phyloP scores from a whole-genome alignment of 2,797 vertebrate genomes.

The Pseudotriccus pelzelni region DNA sequence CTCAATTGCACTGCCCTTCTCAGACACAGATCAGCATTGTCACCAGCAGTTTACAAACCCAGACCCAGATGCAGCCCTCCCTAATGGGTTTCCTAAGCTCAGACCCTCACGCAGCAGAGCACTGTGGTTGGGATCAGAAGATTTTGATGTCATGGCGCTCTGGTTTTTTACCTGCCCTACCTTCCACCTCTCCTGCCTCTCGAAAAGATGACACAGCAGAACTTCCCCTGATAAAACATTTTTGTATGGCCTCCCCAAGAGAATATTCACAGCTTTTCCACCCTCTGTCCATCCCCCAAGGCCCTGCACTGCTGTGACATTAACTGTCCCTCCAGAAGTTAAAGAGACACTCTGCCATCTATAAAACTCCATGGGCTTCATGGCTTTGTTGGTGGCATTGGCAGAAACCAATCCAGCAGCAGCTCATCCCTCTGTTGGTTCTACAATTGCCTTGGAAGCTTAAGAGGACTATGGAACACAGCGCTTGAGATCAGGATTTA shows the following conservation, averaged over 20 bases:
- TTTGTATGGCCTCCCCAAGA: neutral
- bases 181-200: neutral
- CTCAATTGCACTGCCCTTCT: neutral
- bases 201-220: neutral
- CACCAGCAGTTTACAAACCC: neutral
- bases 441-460: neutral
- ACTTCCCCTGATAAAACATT: neutral
- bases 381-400: rapidly evolving
- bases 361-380: neutral
- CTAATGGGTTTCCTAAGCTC: neutral
- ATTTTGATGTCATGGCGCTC: rapidly evolving
- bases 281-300: neutral
- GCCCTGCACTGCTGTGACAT: neutral
- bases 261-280: neutral
- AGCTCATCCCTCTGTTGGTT: neutral
- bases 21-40: neutral
- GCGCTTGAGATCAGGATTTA: neutral
- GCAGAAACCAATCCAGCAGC: neutral
- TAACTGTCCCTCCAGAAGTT: neutral
- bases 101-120: neutral
- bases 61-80: neutral
- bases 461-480: neutral
- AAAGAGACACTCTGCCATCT: neutral
- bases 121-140: neutral
- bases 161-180: neutral